Evolutionary conservation across 2,888 invertebrate genomes (phyloP).

Genomic region (Pachydiplax longipennis): DNA sequence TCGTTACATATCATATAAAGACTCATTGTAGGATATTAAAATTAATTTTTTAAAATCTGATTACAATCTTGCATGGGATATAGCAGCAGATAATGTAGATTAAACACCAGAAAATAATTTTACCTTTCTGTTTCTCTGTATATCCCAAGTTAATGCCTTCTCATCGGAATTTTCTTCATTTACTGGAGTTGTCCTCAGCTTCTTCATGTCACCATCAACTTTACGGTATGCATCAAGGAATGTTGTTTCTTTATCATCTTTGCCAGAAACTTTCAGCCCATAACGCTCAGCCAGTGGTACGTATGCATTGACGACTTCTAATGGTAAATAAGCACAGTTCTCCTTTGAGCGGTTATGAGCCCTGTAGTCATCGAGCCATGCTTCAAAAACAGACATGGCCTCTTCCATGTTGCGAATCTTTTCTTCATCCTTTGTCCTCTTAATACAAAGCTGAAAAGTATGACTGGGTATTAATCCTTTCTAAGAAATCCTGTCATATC

Average conservation of each 20-base stretch:
- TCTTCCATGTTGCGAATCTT: constrained; percentile 78
- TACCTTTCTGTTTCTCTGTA: constrained; percentile 67
- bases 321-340: constrained; percentile 73
- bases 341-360: constrained; percentile 70
- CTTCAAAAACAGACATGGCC: constrained; percentile 73
- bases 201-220: constrained; percentile 76
- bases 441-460: constrained; percentile 49
- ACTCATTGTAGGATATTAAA: no score
- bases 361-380: constrained; percentile 78
- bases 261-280: constrained; percentile 59
- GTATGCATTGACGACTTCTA: constrained; percentile 67
- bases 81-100: no score
- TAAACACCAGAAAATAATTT: background rate
- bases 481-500: no score
- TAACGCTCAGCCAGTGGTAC: constrained; percentile 64
- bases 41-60: no score
- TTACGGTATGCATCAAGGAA: constrained; percentile 71
- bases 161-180: constrained; percentile 57
- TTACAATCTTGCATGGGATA: no score
- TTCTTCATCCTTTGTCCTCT: constrained; percentile 77
- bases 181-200: constrained; percentile 66
- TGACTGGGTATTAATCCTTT: no score
- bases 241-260: constrained; percentile 58
- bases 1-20: no score
- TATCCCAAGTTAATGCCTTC: constrained; percentile 75